Evolutionary conservation across 2,888 invertebrate species (phyloP).

Genomic region (Corbicula japonica): DNA sequence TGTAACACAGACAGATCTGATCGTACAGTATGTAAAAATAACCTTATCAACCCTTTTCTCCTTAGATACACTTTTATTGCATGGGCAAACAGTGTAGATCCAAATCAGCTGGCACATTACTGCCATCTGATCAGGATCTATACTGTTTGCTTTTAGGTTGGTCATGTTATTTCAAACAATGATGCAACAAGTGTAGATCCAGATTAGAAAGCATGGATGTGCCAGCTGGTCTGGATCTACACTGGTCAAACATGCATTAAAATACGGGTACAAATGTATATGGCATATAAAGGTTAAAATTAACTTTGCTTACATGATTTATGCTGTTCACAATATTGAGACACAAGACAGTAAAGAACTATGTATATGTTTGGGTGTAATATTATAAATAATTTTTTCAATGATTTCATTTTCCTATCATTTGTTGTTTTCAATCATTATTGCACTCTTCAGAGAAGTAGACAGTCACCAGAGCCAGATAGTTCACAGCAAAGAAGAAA

Average conservation of each 20-base stretch:
- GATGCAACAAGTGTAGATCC: not conserved
- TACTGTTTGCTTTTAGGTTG: not conserved
- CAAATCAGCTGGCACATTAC: not conserved
- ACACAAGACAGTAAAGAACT: too few species aligned
- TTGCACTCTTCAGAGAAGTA: slow-evolving; percentile 42
- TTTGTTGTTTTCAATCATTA: too few species aligned
- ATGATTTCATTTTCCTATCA: too few species aligned
- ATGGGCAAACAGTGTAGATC: not conserved
- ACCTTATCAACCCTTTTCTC: not conserved
- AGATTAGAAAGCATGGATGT: not conserved
- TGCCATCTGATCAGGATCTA: not conserved
- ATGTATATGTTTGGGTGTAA: too few species aligned
- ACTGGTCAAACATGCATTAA: too few species aligned
- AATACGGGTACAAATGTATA: too few species aligned
- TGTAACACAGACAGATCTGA: slow-evolving; percentile 36
- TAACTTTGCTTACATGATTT: too few species aligned
- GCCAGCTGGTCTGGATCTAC: too few species aligned
- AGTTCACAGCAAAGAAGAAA: slow-evolving; percentile 35
- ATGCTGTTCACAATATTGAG: too few species aligned
- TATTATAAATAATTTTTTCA: too few species aligned
- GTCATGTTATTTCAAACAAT: not conserved
- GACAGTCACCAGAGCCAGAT: slow-evolving; percentile 18
- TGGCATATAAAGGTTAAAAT: too few species aligned
- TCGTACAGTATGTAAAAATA: slow-evolving; percentile 5
- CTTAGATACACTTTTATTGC: not conserved